A percentile compares a stretch with the other conserved stretches of the same genome.
These are phyloP conservation scores for Garra rufa DNA, from an alignment of 2,113 vertebrate genomes.

Conservation along the genomic window DNA sequence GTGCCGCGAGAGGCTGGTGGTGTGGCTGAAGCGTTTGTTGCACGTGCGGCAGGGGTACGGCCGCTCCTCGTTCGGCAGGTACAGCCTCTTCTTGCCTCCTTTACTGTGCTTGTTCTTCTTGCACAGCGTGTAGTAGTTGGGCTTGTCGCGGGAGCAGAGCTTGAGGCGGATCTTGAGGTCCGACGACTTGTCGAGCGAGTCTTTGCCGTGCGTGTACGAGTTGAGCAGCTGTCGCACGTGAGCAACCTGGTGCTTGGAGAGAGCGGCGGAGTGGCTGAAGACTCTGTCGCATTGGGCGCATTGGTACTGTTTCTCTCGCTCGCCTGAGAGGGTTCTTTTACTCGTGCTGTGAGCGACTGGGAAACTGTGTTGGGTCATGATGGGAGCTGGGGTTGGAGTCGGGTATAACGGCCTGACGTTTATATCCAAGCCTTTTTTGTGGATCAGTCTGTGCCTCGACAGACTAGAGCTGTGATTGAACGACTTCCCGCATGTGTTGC, in stretches of 20 bases:
- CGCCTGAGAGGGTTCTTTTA: constrained; percentile 35
- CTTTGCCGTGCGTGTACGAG: constrained; percentile 74
- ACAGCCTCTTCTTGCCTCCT: constrained; percentile 44
- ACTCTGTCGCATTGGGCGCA: constrained; percentile 79
- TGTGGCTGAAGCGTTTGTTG: constrained; percentile 73
- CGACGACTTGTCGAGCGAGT: constrained; percentile 73
- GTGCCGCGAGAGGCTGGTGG: constrained; percentile 74
- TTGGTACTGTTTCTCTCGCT: constrained; percentile 55
- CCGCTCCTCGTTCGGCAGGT: constrained; percentile 46
- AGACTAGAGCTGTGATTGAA: constrained; percentile 82
- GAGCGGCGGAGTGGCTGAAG: constrained; percentile 73
- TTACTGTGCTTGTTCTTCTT: constrained; percentile 74
- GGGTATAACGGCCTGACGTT: constrained; percentile 54
- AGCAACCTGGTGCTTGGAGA: constrained; percentile 78
- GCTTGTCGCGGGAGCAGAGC: constrained; percentile 78
- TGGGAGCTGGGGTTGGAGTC: constrained; percentile 49
- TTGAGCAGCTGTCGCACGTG: constrained; percentile 79
- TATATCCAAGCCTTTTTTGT: constrained; percentile 73
- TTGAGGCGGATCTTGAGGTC: constrained; percentile 81
- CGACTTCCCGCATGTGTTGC: constrained; percentile 78
- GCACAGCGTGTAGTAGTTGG: constrained; percentile 79
- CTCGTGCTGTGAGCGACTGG: constrained; percentile 57
- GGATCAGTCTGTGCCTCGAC: constrained; percentile 79
- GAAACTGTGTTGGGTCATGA: constrained; percentile 50
- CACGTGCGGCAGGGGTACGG: constrained; percentile 71